Evolutionary conservation across 2,797 vertebrate genomes (phyloP), one percentile per base, ranked within the genome.

Genomic region (Sebastiscus tertius): DNA sequence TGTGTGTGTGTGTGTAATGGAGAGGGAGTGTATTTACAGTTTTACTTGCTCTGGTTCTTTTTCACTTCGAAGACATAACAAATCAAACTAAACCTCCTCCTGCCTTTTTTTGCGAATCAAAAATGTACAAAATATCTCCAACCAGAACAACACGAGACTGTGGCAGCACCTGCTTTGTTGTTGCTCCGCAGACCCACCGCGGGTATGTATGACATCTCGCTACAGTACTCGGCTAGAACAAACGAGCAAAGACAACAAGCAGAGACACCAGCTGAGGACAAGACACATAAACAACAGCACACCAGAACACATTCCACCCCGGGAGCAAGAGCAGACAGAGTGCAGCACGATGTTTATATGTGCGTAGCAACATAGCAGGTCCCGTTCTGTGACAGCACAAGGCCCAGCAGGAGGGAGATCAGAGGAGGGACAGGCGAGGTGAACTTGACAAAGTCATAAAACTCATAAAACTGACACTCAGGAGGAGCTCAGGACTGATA

Each of bases 381-480:
- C 77, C 58, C 72, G 5, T 62, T 73, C 77, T 79, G 65, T 82
- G 80, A 90, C 82, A 84, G 75, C 83, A 81, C 54, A 68, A 69
- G 49, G 69, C 81, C 74, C 83, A 73, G 86, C 87, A 78, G 87
- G 87, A 81, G 82, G 9, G 85, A 79, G 86, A 87, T 71, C 65
- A 78, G 81, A 92, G 62, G 49, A 68, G 63, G 65, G 86, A 90
- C 80, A 84, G 82, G 86, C 74, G 85, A 91, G 78, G 82, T 86
- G 89, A 91, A 92, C 91, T 91, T 93, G 92, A 92, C 82, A 75
- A 87, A 92, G 83, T 87, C 77, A 83, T 88, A 90, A 90, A 91
- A 87, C 79, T 87, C 83, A 81, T 64, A 69, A 60, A 10, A 5
- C 12, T 79, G 80, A 85, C 85, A 83, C 24, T 26, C 24, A 62